phyloP scores from a whole-genome alignment of 2,113 vertebrate genomes.

The Pampusana beccarii region DNA sequence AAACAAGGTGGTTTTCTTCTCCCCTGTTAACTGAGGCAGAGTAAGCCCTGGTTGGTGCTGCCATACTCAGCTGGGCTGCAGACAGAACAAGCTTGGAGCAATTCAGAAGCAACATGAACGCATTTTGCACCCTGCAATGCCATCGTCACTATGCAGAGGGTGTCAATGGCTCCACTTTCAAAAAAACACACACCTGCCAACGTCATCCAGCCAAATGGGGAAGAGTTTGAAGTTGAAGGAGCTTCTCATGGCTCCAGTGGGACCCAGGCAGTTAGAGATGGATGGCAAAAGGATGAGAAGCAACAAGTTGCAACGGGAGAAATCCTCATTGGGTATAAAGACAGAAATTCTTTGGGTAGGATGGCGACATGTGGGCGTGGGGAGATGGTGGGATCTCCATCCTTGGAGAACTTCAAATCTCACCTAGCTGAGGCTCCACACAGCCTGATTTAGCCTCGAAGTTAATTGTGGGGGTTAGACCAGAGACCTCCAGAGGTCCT shows the following conservation, averaged over 20 bases:
- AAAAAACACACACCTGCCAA: slow-evolving; percentile 26
- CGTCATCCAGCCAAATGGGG: neutral
- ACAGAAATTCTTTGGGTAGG: neutral
- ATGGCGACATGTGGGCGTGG: neutral
- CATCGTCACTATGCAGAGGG: neutral
- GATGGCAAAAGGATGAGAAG: neutral
- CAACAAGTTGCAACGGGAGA: neutral
- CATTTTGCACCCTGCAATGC: neutral
- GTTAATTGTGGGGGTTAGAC: neutral
- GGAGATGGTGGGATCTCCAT: neutral
- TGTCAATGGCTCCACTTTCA: slow-evolving; percentile 46
- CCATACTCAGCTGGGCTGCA: neutral
- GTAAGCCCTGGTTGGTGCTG: neutral
- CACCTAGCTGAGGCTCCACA: neutral
- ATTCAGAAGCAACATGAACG: slow-evolving; percentile 35
- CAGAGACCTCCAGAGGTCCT: neutral
- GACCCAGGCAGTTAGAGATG: neutral
- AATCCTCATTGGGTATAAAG: neutral
- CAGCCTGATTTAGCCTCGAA: neutral
- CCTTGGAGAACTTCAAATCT: neutral
- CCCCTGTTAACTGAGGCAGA: neutral
- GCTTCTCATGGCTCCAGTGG: neutral
- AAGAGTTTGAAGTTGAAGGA: slow-evolving; percentile 20
- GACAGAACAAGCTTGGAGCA: neutral
- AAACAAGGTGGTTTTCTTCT: neutral